A percentile compares a stretch with the other conserved stretches of the same genome.
phyloP scores from a whole-genome alignment of 1,140 invertebrate genomes.

The Danaus melanippus region DNA sequence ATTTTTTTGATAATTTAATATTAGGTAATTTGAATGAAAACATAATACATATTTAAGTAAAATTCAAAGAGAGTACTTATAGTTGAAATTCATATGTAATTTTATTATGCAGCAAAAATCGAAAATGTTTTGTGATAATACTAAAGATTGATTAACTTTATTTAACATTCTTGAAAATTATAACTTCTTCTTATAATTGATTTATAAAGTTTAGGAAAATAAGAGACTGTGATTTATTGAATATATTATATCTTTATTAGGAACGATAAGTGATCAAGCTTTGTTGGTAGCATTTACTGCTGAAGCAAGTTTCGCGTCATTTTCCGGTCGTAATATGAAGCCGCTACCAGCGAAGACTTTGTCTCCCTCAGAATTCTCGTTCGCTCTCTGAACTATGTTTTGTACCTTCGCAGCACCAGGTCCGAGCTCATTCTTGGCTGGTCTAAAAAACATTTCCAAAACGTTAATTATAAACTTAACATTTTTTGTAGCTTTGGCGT shows the following conservation, averaged over 20 bases:
- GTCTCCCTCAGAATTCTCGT: constrained; percentile 24
- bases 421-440: constrained; percentile 38
- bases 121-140: too few relatives aligned
- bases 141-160: too few relatives aligned
- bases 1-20: too few relatives aligned
- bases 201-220: too few relatives aligned
- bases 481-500: neutral
- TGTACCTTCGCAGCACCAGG: constrained; percentile 1
- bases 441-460: constrained; percentile 21
- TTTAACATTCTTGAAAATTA: too few relatives aligned
- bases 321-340: constrained; percentile 30
- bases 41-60: too few relatives aligned
- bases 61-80: too few relatives aligned
- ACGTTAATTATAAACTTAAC: constrained; percentile 8
- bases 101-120: too few relatives aligned
- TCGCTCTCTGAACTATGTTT: constrained; percentile 21
- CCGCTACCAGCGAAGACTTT: constrained; percentile 40
- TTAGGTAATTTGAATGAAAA: too few relatives aligned
- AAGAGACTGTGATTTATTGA: too few relatives aligned
- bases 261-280: constrained; percentile 3
- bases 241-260: constrained; percentile 5
- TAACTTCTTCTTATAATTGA: too few relatives aligned
- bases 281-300: constrained; percentile 6
- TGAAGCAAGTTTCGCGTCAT: constrained; percentile 15
- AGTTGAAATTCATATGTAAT: too few relatives aligned